Evolutionary conservation across 2,113 vertebrate genomes (phyloP), one percentile per base, ranked within the genome.

Genomic region (Peromyscus californicus): DNA sequence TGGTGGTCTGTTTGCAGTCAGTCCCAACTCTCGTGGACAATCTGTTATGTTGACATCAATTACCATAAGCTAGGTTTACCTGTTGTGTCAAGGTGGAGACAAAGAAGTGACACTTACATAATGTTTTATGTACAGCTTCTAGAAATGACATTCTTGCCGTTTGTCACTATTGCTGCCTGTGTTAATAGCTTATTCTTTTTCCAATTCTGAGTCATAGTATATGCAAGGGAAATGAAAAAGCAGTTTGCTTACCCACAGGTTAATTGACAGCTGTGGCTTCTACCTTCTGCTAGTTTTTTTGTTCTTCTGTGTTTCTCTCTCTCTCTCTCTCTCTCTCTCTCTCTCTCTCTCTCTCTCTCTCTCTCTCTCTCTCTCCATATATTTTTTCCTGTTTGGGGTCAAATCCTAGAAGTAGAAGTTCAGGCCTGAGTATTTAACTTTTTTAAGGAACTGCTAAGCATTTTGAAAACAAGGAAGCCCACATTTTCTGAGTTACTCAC

Each of bases 11-110:
- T 36, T n/a, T 93, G 4, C 8, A 63, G 5, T 29, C 10, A 39
- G 26, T 87, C 0, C 1, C 3, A 4, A 6, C 24, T 11, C 39
- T 7, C 2, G 57, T 1, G 63, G 8, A 1, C n/a, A 67, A 57
- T 17, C 7, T 10, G 39, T 85, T 84, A 8, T 59, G 92, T 80
- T 79, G 15, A 79, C 15, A 69, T 86, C 8, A 80, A 29, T 79
- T n/a, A 39, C 11, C 13, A 76, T 13, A 65, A 39, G 61, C 48
- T 90, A 61, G 4, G 63, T 84, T 33, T 42, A 33, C 24, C 57
- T 82, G 9, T 75, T 87, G 21, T 42, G 11, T 12, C 65, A 88
- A 45, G 29, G 48, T 74, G 33, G 11, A 57, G 36, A 61, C n/a
- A 19, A 90, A 54, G 31, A 3, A 83, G n/a, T 70, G 51, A 10